Percentiles rank a stretch among this genome's conserved stretches.
phyloP scores from a whole-genome alignment of 2,888 invertebrate genomes.

The Chrysodeixis includens region DNA sequence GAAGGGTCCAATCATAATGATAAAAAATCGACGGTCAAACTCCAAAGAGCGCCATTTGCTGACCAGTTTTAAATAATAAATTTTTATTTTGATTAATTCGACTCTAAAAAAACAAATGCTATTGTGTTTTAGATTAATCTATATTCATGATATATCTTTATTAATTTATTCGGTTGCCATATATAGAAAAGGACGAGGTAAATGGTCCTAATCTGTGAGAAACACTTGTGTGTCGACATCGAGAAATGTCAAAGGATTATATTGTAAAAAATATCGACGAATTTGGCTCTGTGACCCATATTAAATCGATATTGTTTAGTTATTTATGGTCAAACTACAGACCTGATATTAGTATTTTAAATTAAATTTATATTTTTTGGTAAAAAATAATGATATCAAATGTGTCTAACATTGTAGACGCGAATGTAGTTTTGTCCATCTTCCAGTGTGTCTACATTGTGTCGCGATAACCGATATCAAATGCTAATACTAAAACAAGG shows the following conservation, averaged over 20 bases:
- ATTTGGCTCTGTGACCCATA: not conserved
- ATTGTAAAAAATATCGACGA: not conserved
- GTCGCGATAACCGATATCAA: no score
- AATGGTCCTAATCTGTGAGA: not conserved
- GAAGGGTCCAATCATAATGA: no score
- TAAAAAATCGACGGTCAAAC: no score
- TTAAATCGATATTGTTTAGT: not conserved
- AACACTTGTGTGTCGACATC: not conserved
- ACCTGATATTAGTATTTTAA: not conserved
- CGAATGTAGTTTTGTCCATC: no score
- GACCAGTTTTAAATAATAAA: no score
- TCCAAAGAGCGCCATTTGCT: not conserved
- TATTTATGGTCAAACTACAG: not conserved
- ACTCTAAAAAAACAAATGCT: no score
- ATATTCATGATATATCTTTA: not conserved
- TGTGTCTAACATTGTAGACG: no score
- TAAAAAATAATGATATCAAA: no score
- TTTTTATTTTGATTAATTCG: no score
- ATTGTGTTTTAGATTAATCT: no score
- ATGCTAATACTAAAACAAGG: not conserved
- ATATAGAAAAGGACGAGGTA: not conserved
- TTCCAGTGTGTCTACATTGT: no score
- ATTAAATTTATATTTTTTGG: no score
- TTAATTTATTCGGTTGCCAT: not conserved
- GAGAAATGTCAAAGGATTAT: not conserved